Percentiles rank a stretch among this genome's conserved stretches.
Conservation (phyloP, 2,797 vertebrate genomes). For the Dromococcyx pavoninus region DNA sequence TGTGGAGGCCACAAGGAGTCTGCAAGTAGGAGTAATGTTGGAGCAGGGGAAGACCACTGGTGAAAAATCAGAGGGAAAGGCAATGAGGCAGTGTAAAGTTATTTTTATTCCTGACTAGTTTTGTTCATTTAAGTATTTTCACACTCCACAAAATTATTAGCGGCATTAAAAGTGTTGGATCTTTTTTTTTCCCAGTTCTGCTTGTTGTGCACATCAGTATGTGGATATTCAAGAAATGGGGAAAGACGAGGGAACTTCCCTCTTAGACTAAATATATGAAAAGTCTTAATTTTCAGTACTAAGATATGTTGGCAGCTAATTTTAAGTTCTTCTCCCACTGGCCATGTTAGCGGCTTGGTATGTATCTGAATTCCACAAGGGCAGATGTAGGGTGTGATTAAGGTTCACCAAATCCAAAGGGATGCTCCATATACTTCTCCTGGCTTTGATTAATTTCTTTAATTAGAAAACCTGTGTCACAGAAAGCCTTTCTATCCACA, state of each 20-base stretch:
- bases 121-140: background rate
- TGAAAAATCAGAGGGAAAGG: slow-evolving; percentile 26
- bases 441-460: background rate
- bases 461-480: background rate
- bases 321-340: background rate
- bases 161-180: background rate
- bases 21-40: background rate
- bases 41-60: background rate
- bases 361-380: background rate
- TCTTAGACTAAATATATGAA: background rate
- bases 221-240: background rate
- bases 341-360: background rate
- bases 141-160: background rate
- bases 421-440: background rate
- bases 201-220: background rate
- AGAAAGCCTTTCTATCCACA: background rate
- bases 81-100: slow-evolving; percentile 5
- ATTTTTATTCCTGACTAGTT: slow-evolving; percentile 31
- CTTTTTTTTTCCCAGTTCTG: background rate
- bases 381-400: background rate
- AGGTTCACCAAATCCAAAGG: background rate
- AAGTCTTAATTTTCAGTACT: background rate
- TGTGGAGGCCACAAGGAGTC: background rate
- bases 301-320: background rate
- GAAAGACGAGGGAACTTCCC: background rate